Base-by-base conservation (phyloP, 92 coral and sea anemone genomes). In the Paragorgia papillata region DNA sequence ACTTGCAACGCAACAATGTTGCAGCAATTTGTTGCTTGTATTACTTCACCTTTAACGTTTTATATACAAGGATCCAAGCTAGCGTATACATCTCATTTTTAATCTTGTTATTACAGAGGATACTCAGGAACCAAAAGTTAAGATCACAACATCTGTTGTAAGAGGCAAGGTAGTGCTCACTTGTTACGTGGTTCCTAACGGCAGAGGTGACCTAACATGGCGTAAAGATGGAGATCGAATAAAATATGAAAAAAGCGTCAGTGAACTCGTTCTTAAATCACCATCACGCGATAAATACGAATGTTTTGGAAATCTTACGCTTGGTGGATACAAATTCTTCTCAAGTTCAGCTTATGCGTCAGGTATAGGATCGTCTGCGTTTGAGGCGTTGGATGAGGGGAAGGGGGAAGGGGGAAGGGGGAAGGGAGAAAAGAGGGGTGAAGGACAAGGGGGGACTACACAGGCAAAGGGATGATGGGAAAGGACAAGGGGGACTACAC, bases 151-250 rank as follows among this genome's bases (percentile, higher is more conserved):
- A 48, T 2, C 43, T 13, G 8, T 9, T 12, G 29, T 3, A 7
- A 13, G 18, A 26, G 75, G 75, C 13, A 46, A 68, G 22, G 3
- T 1, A 14, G 8, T 44, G 25, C 58, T 68, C 18, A 68, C 59
- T 9, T 68, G 75, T 49, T 4, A 7, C 10, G 75, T 68, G 9
- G 50, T 44, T 26, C 75, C 75, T 4, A 2, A 43, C 0, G 75
- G 75, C 60, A 68, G 8, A 31, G 75, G 75, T 2, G n/a, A 25
- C 24, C 60, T 68, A 7, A 46, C 59, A 9, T 68, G 75, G 75
- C 21, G 39, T 21, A 19, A 26, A 33, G 75, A 68, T 17, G 75
- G 75, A 21, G 12, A 28, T 19, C 58, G 40, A 0, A 17, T 68
- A 34, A 68, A 46, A 24, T 46, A 44, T 17, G 59, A 46, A 9